These are phyloP conservation scores for Serilophus lunatus DNA, from an alignment of 2,113 vertebrate species.

Conservation along the genomic window DNA sequence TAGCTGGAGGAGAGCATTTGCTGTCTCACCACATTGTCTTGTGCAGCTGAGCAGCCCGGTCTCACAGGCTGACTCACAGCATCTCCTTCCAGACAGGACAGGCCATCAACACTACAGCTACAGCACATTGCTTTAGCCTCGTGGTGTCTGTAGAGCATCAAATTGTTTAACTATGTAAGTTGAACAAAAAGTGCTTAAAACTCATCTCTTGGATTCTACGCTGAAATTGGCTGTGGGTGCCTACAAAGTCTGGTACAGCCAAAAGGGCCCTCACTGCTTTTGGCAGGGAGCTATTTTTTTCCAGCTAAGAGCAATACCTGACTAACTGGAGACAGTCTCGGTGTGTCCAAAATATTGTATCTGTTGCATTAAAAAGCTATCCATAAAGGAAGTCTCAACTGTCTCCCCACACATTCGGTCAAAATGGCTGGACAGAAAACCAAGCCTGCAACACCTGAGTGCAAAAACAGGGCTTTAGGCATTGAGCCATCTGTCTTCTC, in stretches of 20 bases:
- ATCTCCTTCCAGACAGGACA: background rate
- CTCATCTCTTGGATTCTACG: background rate
- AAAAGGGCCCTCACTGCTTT: background rate
- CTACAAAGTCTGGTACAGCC: background rate
- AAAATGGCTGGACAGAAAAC: background rate
- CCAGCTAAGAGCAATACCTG: background rate
- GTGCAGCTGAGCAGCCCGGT: background rate
- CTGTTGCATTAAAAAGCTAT: background rate
- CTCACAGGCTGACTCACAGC: background rate
- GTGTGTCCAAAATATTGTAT: background rate
- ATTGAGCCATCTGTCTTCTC: background rate
- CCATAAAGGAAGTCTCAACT: background rate
- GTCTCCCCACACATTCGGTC: background rate
- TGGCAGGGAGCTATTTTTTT: background rate
- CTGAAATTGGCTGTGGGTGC: background rate
- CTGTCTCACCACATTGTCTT: no score
- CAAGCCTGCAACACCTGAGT: background rate
- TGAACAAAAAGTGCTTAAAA: background rate
- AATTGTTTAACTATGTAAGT: fast-evolving
- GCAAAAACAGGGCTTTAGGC: background rate
- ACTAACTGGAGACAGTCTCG: fast-evolving
- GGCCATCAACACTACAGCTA: background rate
- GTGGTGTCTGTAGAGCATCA: background rate
- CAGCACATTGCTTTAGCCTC: background rate
- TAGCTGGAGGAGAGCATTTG: background rate